phyloP scores from a whole-genome alignment of 1,140 invertebrate genomes.

The Hirudo medicinalis region DNA sequence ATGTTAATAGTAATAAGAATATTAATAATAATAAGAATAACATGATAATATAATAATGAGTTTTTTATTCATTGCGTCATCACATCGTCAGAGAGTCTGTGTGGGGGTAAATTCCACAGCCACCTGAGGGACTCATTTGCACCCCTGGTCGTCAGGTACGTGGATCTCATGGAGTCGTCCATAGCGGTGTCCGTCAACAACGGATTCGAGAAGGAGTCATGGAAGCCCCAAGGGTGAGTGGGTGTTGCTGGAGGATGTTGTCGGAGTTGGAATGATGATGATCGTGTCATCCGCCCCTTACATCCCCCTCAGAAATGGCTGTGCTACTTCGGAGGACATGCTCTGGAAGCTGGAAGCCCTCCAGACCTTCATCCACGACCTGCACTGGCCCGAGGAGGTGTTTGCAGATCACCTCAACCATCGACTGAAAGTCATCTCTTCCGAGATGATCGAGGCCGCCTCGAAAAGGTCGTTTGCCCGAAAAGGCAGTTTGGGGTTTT shows the following conservation, averaged over 20 bases:
- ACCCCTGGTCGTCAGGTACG: constrained; percentile 89
- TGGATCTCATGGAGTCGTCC: constrained; percentile 98
- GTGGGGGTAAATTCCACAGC: constrained; percentile 91
- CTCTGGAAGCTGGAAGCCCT: constrained; percentile 98
- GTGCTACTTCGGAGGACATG: constrained; percentile 92
- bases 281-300: no score
- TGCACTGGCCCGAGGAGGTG: constrained; percentile 97
- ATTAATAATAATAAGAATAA: no score
- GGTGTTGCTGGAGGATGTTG: background rate
- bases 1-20: no score
- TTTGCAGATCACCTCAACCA: constrained; percentile 93
- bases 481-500: background rate
- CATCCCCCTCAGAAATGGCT: constrained; percentile 49
- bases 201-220: constrained; percentile 85
- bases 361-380: constrained; percentile 89
- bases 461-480: constrained; percentile 60
- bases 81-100: constrained; percentile 69
- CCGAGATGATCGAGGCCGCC: constrained; percentile 97
- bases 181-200: constrained; percentile 97
- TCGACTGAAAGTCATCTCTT: constrained; percentile 90
- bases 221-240: constrained; percentile 88
- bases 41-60: no score
- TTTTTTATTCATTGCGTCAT: no score
- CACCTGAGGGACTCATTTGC: constrained; percentile 92
- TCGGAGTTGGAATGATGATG: background rate